Base-by-base conservation (phyloP, 2,113 vertebrate genomes). In the Sinocyclocheilus grahami region DNA sequence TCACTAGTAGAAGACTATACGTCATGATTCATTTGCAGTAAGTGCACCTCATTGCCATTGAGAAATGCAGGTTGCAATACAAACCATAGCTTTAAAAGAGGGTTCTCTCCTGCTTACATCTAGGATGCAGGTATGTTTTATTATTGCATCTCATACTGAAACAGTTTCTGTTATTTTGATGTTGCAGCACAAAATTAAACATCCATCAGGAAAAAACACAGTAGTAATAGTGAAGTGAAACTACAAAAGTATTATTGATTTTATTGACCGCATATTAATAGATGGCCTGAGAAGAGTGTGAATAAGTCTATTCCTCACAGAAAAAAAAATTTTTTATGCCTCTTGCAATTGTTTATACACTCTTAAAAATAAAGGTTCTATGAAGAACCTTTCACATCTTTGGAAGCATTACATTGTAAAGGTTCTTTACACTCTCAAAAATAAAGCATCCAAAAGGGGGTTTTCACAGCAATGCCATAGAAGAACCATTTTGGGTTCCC, bases 1-100 rank as follows among this genome's bases (percentile, higher is more conserved):
- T 27, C 51, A 30, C 76, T 53, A 33, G 46, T 0, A 55, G 46
- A 77, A 53, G 75, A 78, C 48, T 27, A 53, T 14, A 51, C 51
- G 63, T 69, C 63, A 82, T 20, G 24, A 71, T 82, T 71, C 16
- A 69, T 71, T 53, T 69, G 62, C 63, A 33, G 24, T 82, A 71
- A 69, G 27, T 71, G 80, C 80, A 69, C 42, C 7, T 67, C n/a
- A 27, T 67, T 67, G 37, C 18, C 37, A 30, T 18, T 13, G 62
- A 82, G 79, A 65, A 27, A 48, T 27, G 3, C 24, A 82, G 58
- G n/a, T 16, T 67, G 30, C 3, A 74, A 60, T 13, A 60, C 5
- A 58, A 78, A 37, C 55, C 53, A 1, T 55, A 55, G 16, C 53
- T 55, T 55, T 53, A 53, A 53, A 16, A 13, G 3, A 51, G 48